These are phyloP conservation scores for Drosophila paranaensis DNA, from an alignment of 2,888 invertebrate species.

Conservation along the genomic window DNA sequence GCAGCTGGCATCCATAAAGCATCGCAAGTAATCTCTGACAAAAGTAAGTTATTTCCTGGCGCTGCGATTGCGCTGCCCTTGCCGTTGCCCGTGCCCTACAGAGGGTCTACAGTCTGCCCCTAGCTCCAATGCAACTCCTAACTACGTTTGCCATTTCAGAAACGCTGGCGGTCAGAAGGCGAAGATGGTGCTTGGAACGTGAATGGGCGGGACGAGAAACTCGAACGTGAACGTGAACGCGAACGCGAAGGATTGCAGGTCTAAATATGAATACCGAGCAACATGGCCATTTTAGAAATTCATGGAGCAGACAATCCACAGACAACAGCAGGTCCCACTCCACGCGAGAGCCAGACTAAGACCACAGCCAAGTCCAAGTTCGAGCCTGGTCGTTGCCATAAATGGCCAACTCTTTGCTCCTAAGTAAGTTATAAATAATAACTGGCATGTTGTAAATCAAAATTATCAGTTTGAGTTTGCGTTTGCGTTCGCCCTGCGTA, in stretches of 20 bases:
- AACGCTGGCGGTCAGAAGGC: conserved; percentile 65
- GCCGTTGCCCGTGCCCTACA: background rate
- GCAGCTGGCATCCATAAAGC: conserved; percentile 29
- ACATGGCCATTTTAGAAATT: conserved; percentile 62
- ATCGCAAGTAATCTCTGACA: conserved; percentile 36
- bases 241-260: conserved; percentile 34
- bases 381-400: conserved; percentile 45
- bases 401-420: conserved; percentile 66
- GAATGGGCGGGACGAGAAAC: conserved; percentile 70
- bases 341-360: background rate
- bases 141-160: conserved; percentile 48
- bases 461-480: conserved; percentile 82
- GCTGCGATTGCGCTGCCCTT: conserved; percentile 38
- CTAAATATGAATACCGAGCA: conserved; percentile 51
- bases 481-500: conserved; percentile 44
- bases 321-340: conserved; percentile 28
- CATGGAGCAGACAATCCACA: conserved; percentile 41
- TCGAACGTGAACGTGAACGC: conserved; percentile 24
- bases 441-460: conserved; percentile 85
- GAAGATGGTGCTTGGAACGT: conserved; percentile 62
- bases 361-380: conserved; percentile 16
- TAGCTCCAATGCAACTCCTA: conserved; percentile 2
- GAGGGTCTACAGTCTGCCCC: background rate
- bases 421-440: conserved; percentile 85
- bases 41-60: conserved; percentile 80